Percentiles rank a stretch among this genome's conserved stretches.
Conservation (phyloP, 2,888 invertebrate genomes). For the Pyrochroa serraticornis region DNA sequence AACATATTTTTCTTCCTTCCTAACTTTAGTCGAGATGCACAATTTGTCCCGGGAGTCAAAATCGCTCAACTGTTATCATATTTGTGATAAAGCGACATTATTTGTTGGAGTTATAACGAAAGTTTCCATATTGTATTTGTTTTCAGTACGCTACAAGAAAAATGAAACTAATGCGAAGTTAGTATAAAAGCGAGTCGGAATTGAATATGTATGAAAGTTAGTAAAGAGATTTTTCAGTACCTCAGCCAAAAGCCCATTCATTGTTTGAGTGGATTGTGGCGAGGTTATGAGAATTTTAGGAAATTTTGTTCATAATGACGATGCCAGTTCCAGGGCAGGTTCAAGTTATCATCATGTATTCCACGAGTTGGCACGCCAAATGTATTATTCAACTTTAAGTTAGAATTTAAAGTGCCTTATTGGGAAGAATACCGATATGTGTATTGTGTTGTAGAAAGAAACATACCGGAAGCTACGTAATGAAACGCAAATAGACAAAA, state of each 20-base stretch:
- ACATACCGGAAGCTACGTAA: conserved; percentile 8
- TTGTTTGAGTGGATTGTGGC: no score
- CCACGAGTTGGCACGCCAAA: conserved; percentile 11
- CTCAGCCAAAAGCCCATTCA: no score
- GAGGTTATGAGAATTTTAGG: not conserved
- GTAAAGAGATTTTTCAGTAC: no score
- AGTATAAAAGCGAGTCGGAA: no score
- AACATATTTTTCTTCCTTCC: not conserved
- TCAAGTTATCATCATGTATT: conserved; percentile 18
- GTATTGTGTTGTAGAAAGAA: conserved; percentile 7
- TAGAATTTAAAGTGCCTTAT: conserved; percentile 17
- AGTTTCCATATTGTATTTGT: no score
- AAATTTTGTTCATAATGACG: not conserved
- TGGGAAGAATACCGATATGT: conserved; percentile 7
- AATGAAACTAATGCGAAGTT: no score
- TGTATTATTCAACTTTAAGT: conserved; percentile 17
- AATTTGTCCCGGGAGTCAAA: not conserved
- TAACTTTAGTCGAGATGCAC: not conserved
- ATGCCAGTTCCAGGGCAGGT: not conserved
- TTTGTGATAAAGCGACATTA: no score
- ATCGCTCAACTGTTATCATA: no score
- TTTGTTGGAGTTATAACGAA: no score
- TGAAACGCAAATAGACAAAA: conserved; percentile 10
- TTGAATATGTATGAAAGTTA: no score
- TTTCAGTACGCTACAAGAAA: no score